These are phyloP conservation scores for Anas bahamensis DNA, from an alignment of 2,797 vertebrate species.

Conservation along the genomic window DNA sequence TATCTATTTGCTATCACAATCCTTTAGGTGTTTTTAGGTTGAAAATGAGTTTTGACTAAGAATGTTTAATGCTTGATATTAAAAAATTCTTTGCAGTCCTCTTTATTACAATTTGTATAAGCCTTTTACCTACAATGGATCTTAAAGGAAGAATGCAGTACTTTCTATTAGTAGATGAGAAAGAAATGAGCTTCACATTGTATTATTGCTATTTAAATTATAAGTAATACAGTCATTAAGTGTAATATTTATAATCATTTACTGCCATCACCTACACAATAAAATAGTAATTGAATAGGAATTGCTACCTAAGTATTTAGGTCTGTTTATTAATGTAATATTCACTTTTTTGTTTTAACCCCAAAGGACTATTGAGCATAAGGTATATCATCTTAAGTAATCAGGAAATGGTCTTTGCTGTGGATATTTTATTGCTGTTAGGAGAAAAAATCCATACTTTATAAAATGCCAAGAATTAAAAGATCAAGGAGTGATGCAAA, in stretches of 20 bases:
- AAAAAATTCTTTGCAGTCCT: not conserved
- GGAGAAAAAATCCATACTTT: not conserved
- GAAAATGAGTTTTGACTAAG: not conserved
- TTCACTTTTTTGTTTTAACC: not conserved
- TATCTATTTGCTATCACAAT: not conserved
- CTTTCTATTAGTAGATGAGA: not conserved
- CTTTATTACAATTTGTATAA: not conserved
- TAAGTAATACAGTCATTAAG: not conserved
- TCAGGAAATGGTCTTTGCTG: not conserved
- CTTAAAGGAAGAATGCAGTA: not conserved
- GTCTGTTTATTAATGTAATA: not conserved
- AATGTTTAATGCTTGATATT: not conserved
- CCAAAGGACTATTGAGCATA: not conserved
- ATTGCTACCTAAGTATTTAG: not conserved
- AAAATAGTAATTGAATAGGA: not conserved
- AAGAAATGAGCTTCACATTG: not conserved
- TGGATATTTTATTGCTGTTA: not conserved
- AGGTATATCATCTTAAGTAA: not conserved
- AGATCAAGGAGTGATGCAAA: not conserved
- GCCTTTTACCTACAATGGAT: not conserved
- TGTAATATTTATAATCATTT: not conserved
- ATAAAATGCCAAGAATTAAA: not conserved
- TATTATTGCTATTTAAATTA: not conserved
- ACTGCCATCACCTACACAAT: not conserved
- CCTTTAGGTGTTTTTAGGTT: not conserved